These are phyloP conservation scores for Sinocyclocheilus rhinocerous DNA, from an alignment of 2,113 vertebrate genomes.

Conservation along the genomic window DNA sequence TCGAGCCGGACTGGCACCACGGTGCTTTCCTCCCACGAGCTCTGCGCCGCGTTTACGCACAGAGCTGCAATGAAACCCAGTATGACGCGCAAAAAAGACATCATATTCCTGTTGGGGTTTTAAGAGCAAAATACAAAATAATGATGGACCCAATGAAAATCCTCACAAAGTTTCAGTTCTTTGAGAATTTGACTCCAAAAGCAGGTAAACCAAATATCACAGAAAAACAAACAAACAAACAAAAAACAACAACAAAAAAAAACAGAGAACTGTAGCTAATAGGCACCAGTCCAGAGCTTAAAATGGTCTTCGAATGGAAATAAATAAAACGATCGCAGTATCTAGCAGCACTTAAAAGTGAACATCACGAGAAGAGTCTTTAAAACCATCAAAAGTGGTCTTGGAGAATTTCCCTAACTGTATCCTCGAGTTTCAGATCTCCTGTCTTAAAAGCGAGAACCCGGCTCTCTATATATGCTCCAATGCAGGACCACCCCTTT, in stretches of 20 bases:
- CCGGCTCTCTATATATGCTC: slow-evolving; percentile 71
- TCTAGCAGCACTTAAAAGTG: background rate
- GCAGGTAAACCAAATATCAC: no score
- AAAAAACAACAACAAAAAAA: no score
- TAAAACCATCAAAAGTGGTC: background rate
- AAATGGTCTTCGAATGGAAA: slow-evolving; percentile 27
- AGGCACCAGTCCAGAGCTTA: slow-evolving; percentile 70
- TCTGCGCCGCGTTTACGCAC: slow-evolving; percentile 68
- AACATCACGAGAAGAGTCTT: background rate
- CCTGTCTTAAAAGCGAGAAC: slow-evolving; percentile 64
- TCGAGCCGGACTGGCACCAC: slow-evolving; percentile 76
- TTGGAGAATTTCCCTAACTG: slow-evolving; percentile 55
- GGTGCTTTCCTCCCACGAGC: slow-evolving; percentile 77
- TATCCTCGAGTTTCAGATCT: slow-evolving; percentile 59
- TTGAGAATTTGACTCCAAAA: background rate
- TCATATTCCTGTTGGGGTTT: slow-evolving; percentile 63
- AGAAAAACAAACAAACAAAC: background rate
- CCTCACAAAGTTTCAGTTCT: slow-evolving; percentile 50
- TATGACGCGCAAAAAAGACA: slow-evolving; percentile 65
- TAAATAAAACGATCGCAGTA: background rate
- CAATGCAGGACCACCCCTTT: slow-evolving; percentile 73
- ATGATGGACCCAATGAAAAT: slow-evolving; percentile 50
- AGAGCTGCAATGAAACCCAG: slow-evolving; percentile 66
- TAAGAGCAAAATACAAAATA: slow-evolving; percentile 40
- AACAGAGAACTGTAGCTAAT: no score